Evolutionary conservation across 35 echinoderm and acorn worm species (phyloP).

Genomic region (Lytechinus variegatus): DNA sequence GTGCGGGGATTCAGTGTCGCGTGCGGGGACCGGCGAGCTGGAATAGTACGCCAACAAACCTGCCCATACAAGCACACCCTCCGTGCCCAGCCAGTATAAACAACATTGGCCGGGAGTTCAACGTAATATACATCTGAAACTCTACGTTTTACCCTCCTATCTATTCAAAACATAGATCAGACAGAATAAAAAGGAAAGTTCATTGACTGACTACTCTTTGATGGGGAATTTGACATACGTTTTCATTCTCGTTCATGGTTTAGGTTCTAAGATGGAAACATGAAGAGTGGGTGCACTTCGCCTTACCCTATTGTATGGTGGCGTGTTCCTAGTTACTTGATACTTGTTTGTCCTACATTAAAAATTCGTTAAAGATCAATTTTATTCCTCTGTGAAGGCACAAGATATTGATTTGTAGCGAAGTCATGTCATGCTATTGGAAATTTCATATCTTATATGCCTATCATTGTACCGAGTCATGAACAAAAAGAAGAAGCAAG

Average conservation of each 20-base stretch:
- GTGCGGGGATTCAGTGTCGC: background rate
- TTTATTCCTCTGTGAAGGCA: too few relatives aligned
- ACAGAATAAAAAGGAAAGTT: background rate
- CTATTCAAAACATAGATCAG: background rate
- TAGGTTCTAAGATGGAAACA: background rate
- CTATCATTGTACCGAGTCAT: too few relatives aligned
- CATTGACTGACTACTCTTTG: background rate
- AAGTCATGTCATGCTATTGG: too few relatives aligned
- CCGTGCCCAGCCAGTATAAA: background rate
- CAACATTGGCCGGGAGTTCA: background rate
- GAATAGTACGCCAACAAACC: background rate
- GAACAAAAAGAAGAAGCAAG: too few relatives aligned
- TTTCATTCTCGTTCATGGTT: background rate
- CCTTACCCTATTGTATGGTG: background rate
- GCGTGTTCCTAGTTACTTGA: background rate
- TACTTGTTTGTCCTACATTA: background rate
- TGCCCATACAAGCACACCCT: background rate
- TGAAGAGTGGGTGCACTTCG: background rate
- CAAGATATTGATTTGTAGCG: too few relatives aligned
- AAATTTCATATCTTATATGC: too few relatives aligned
- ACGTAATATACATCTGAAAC: background rate
- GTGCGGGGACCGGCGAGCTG: background rate
- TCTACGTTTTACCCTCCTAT: background rate
- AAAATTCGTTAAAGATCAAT: background rate
- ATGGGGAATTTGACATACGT: background rate